Evolutionary conservation across 2,888 invertebrate genomes (phyloP), one percentile per base, ranked within the genome.

Genomic region (Ceriagrion tenellum): DNA sequence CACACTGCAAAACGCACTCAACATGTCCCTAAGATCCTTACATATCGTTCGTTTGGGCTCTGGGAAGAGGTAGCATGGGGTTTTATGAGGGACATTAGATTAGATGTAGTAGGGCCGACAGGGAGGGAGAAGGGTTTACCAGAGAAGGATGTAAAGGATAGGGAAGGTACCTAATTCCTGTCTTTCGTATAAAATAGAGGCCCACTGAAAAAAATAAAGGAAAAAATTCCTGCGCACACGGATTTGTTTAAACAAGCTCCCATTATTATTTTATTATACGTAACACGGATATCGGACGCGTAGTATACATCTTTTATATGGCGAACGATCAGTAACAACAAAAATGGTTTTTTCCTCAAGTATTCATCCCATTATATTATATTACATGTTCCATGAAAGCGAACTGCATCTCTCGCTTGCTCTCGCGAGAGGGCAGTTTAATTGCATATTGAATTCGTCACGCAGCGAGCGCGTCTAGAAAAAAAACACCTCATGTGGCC

Each of bases 321-420:
- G 93, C 93, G 93, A 40, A 93, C 93, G 93, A 74, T 93, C 74
- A 74, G 93, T 93, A 93, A 93, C 93, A 93, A 69, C 93, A 93
- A 56, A 74, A 93, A 93, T 74, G 69, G n/a, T 69, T 93, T 91
- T n/a, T 69, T 74, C 69, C 12, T 69, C 26, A 47, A 69, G 47
- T 74, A 63, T 81, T 69, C 26, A 69, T 69, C n/a, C 81, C 81
- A 35, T 81, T 81, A 81, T 81, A 35, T 26, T 81, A 81, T 35
- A 35, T 81, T 81, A 81, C 81, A 81, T 23, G 93, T 93, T 74
- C 93, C 47, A 63, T 93, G 30, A 81, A 93, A 93, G 93, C 93
- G 69, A 47, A 47, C 93, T 91, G 91, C 40, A 69, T 35, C 55
- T 55, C 55, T 89, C 89, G 88, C 69, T n/a, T 69, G 69, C 69